phyloP scores from a whole-genome alignment of 2,797 vertebrate genomes.

The Coranthus polyacanthus region DNA sequence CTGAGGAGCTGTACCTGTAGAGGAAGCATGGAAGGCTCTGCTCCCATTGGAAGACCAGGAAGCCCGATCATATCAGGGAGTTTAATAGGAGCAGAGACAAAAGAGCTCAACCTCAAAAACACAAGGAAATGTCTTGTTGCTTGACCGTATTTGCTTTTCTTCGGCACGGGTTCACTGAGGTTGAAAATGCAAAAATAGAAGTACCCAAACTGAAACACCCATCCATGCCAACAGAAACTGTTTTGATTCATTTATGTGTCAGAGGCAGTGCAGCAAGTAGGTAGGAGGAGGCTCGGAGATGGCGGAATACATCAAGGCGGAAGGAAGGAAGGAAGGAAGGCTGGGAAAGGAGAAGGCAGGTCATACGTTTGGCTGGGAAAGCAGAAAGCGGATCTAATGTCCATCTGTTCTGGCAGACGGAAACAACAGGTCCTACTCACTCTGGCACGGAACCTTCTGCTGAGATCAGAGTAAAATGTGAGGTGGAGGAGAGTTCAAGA shows the following conservation, averaged over 20 bases:
- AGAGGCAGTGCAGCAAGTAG: slow-evolving; percentile 56
- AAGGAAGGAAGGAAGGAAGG: slow-evolving; percentile 30
- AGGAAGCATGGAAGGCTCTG: slow-evolving; percentile 44
- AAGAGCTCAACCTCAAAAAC: slow-evolving; percentile 53
- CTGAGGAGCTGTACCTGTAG: slow-evolving; percentile 20
- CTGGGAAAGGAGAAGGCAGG: slow-evolving; percentile 49
- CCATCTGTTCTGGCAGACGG: slow-evolving; percentile 80
- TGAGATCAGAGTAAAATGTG: slow-evolving; percentile 64
- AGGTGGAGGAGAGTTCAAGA: slow-evolving; percentile 70
- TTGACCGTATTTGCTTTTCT: slow-evolving; percentile 47
- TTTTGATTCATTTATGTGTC: slow-evolving; percentile 59
- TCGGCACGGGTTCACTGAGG: slow-evolving; percentile 45
- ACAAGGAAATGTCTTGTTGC: slow-evolving; percentile 34
- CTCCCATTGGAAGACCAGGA: slow-evolving; percentile 50
- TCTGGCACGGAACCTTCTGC: slow-evolving; percentile 67
- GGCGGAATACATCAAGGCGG: slow-evolving; percentile 45
- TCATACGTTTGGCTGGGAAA: slow-evolving; percentile 67
- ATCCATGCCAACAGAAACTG: slow-evolving; percentile 36
- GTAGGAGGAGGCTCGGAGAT: slow-evolving; percentile 36
- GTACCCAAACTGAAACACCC: slow-evolving; percentile 52
- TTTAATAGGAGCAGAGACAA: slow-evolving; percentile 42
- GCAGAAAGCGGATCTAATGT: slow-evolving; percentile 77
- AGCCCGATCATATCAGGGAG: slow-evolving; percentile 51
- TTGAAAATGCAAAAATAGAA: slow-evolving; percentile 65
- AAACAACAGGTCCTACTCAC: slow-evolving; percentile 73